A percentile compares a stretch with the other conserved stretches of the same genome.
These are phyloP conservation scores for Tenebrio molitor DNA, from an alignment of 1,140 invertebrate genomes.

Conservation along the genomic window DNA sequence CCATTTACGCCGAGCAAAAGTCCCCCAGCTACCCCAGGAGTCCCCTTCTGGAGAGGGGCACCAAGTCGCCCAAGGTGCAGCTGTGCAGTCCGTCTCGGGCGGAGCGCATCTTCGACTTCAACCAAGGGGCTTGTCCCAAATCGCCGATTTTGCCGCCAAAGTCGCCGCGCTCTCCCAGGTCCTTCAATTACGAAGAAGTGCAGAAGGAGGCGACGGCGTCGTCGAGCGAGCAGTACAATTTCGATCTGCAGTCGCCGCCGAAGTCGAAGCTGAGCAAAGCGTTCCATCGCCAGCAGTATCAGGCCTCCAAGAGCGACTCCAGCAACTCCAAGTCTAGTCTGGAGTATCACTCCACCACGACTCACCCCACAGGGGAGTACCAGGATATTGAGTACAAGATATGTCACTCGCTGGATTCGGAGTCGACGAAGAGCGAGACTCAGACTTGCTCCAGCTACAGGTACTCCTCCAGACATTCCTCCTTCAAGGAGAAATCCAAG, in stretches of 20 bases:
- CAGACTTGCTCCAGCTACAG: conserved; percentile 54
- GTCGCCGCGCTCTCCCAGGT: conserved; percentile 54
- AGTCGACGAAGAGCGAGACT: conserved; percentile 54
- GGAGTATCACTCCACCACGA: conserved; percentile 61
- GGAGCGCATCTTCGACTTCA: conserved; percentile 55
- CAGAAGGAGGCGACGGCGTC: conserved; percentile 37
- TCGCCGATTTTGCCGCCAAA: conserved; percentile 51
- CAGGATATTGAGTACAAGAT: conserved; percentile 63
- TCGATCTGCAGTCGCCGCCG: conserved; percentile 58
- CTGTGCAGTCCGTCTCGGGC: conserved; percentile 57
- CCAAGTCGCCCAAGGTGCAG: conserved; percentile 57
- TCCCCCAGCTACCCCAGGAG: conserved; percentile 50
- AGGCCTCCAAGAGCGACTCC: conserved; percentile 59
- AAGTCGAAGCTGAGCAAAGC: conserved; percentile 54
- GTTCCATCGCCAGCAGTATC: conserved; percentile 57
- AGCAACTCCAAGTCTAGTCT: conserved; percentile 60
- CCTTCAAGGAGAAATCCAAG: conserved; percentile 59
- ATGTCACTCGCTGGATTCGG: conserved; percentile 63
- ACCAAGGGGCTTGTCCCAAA: conserved; percentile 40
- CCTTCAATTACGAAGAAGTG: conserved; percentile 54
- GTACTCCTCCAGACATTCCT: conserved; percentile 60
- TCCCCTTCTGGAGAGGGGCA: conserved; percentile 48
- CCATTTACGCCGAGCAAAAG: conserved; percentile 46
- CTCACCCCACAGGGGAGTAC: conserved; percentile 60
- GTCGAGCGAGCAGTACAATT: conserved; percentile 53